Conservation (phyloP, 2,888 invertebrate species). For the Lepetodrilus schrolli region DNA sequence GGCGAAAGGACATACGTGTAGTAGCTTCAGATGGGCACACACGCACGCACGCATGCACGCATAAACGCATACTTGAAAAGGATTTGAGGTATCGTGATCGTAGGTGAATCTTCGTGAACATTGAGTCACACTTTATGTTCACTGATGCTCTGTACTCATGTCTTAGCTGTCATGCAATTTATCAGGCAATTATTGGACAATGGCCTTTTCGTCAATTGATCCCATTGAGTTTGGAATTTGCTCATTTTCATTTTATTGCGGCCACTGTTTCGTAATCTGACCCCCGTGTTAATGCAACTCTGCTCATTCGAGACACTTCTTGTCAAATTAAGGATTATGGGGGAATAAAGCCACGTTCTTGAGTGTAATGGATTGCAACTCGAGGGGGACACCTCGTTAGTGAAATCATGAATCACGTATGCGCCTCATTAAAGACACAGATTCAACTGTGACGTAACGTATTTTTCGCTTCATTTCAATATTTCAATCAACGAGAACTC, state of each 20-base stretch:
- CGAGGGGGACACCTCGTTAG: neutral
- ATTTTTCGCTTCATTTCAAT: slow-evolving; percentile 23
- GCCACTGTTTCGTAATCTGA: too few relatives aligned
- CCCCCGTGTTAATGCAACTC: too few relatives aligned
- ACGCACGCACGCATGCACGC: too few relatives aligned
- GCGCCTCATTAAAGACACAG: slow-evolving; percentile 18
- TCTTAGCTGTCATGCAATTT: neutral
- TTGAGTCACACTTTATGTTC: neutral
- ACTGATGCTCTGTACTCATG: neutral
- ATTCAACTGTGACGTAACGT: slow-evolving; percentile 22
- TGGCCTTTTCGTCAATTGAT: neutral
- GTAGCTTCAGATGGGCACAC: too few relatives aligned
- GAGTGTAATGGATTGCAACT: slow-evolving; percentile 1
- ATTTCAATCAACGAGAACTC: neutral
- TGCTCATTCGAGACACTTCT: too few relatives aligned
- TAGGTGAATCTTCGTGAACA: neutral
- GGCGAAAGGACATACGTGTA: too few relatives aligned
- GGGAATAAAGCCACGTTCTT: neutral
- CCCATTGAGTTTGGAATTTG: too few relatives aligned
- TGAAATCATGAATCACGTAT: neutral
- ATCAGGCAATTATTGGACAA: neutral
- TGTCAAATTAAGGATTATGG: too few relatives aligned
- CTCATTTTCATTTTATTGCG: too few relatives aligned
- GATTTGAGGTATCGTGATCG: too few relatives aligned
- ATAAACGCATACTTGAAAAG: too few relatives aligned